phyloP scores from a whole-genome alignment of 2,797 vertebrate species.

The Kryptopterus vitreolus region DNA sequence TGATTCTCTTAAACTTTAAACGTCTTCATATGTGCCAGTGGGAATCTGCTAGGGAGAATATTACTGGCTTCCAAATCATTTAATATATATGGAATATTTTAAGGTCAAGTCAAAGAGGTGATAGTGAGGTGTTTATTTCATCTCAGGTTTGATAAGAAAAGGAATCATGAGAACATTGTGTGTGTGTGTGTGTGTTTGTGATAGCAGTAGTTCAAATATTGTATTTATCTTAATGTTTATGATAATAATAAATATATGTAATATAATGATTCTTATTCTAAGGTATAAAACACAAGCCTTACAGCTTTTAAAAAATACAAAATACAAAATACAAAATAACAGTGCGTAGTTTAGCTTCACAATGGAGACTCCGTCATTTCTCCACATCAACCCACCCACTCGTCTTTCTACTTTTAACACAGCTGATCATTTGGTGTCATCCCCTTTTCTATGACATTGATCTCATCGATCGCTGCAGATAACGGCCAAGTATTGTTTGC shows the following conservation, averaged over 20 bases:
- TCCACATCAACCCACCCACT: neutral
- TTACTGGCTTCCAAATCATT: neutral
- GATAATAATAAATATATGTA: too few relatives aligned
- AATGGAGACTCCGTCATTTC: slow-evolving; percentile 23
- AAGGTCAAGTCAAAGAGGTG: neutral
- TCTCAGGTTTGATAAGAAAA: neutral
- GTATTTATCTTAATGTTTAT: neutral
- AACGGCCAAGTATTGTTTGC: slow-evolving; percentile 63
- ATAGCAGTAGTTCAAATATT: slow-evolving; percentile 7
- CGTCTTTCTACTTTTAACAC: slow-evolving; percentile 36
- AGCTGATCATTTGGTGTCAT: slow-evolving; percentile 44
- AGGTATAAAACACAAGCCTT: neutral
- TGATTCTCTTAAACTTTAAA: neutral
- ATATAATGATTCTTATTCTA: neutral
- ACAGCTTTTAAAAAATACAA: too few relatives aligned
- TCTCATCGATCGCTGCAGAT: slow-evolving; percentile 57
- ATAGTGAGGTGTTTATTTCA: neutral
- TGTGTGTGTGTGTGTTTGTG: neutral
- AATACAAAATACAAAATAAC: too few relatives aligned
- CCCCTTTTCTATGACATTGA: slow-evolving; percentile 40
- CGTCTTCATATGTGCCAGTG: neutral
- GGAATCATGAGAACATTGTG: neutral
- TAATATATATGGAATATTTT: slow-evolving; percentile 8
- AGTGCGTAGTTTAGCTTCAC: slow-evolving; percentile 4
- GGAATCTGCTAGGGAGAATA: neutral